Evolutionary conservation across 1,140 invertebrate species (phyloP).

Genomic region (Lethocerus indicus): DNA sequence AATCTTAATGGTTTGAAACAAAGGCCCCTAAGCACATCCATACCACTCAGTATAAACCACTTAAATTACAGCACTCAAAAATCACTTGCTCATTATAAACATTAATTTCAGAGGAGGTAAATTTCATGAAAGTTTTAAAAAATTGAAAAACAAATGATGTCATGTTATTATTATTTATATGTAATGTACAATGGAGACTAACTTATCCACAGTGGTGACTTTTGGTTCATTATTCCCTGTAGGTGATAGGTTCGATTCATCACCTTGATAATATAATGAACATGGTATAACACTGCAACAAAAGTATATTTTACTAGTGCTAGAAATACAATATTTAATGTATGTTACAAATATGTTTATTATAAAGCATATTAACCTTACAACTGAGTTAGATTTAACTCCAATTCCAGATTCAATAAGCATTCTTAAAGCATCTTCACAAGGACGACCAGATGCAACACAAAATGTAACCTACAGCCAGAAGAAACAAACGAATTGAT

Average conservation of each 20-base stretch:
- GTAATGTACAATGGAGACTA: too few species aligned
- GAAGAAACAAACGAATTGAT: too few species aligned
- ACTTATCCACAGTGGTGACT: neutral
- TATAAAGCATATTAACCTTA: constrained; percentile 7
- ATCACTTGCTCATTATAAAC: too few species aligned
- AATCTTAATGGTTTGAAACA: too few species aligned
- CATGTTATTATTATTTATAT: too few species aligned
- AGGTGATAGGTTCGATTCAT: neutral
- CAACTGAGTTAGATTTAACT: constrained; percentile 11
- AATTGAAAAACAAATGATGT: too few species aligned
- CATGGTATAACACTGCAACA: neutral
- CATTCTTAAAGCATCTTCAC: constrained; percentile 12
- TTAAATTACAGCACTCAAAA: too few species aligned
- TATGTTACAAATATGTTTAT: neutral
- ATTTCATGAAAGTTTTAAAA: too few species aligned
- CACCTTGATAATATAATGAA: neutral
- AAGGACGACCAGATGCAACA: constrained; percentile 6
- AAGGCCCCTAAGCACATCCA: too few species aligned
- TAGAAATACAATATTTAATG: neutral
- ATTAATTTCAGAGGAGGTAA: too few species aligned
- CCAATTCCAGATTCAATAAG: constrained; percentile 14
- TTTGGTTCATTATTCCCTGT: neutral
- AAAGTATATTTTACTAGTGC: neutral
- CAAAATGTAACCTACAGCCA: constrained; percentile 13
- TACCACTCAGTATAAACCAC: too few species aligned